phyloP scores from a whole-genome alignment of 2,113 vertebrate species.

The Hymenochirus boettgeri region DNA sequence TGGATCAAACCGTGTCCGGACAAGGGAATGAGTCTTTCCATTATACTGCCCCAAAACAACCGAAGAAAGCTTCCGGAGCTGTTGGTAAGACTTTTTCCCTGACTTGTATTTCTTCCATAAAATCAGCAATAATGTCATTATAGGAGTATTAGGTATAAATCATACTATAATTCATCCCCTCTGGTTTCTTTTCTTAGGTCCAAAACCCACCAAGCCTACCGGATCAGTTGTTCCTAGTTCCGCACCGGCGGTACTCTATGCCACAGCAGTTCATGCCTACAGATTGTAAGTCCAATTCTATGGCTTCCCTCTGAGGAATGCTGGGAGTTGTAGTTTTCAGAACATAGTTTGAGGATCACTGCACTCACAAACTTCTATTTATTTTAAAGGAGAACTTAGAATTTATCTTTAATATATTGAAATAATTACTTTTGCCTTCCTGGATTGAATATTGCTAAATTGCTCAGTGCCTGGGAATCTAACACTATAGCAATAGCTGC shows the following conservation, averaged over 20 bases:
- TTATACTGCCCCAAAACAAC: slow-evolving; percentile 93
- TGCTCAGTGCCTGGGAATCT: too few relatives aligned
- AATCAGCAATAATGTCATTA: not conserved
- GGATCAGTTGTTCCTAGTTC: not conserved
- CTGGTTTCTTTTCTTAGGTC: slow-evolving; percentile 7
- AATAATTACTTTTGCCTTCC: too few relatives aligned
- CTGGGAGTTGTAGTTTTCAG: too few relatives aligned
- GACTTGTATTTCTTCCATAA: not conserved
- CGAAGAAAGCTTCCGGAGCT: slow-evolving; percentile 69
- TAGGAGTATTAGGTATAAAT: too few relatives aligned
- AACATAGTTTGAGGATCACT: too few relatives aligned
- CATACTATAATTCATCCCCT: slow-evolving; percentile 6
- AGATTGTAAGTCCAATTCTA: slow-evolving; percentile 75
- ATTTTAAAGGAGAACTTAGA: too few relatives aligned
- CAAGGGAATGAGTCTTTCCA: slow-evolving; percentile 93
- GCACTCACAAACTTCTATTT: too few relatives aligned
- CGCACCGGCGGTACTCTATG: slow-evolving; percentile 68
- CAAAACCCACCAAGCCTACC: slow-evolving; percentile 15
- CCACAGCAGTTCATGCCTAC: slow-evolving; percentile 80
- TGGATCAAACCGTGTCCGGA: slow-evolving; percentile 70
- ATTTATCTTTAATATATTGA: too few relatives aligned
- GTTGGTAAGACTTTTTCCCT: slow-evolving; percentile 60
- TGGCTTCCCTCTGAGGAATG: too few relatives aligned
- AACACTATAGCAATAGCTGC: too few relatives aligned
- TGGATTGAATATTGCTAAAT: too few relatives aligned